Evolutionary conservation across 2,888 invertebrate genomes (phyloP), one percentile per base, ranked within the genome.

Genomic region (Hyposoter dolosus): DNA sequence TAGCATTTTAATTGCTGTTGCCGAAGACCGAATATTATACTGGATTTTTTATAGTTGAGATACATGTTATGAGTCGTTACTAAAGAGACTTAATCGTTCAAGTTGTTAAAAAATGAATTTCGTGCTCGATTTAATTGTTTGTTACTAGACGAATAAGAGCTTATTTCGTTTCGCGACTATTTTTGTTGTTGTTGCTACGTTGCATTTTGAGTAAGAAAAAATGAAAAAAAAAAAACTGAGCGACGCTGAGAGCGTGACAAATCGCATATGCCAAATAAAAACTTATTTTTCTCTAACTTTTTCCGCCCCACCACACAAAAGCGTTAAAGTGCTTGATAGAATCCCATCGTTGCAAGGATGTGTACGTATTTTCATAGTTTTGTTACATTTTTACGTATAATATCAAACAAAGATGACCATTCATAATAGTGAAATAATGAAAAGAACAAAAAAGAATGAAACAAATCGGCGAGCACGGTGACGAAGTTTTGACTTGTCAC

Each of bases 331-430:
- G 32, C 60, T 75, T 47, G 19, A 63, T 56, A 45, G 82, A 60
- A 66, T 76, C 69, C n/a, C 53, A 68, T 23, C 43, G n/a, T 80
- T 50, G 50, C 23, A 66, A 53, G 80, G 60, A 82, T 82, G 60
- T 56, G 71, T 65, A 84, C 71, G 83, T 85, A 88, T 81, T 82
- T 84, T 82, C 77, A 78, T 77, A 86, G 72, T 83, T 88, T 88
- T 87, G 56, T 87, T 82, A 88, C 82, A 84, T 88, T 87, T 87
- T 32, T 88, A 88, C 84, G 71, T 72, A 80, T 85, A 82, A 76
- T 75, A 85, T 78, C 79, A 84, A 79, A 72, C 77, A 82, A 43
- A 40, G 47, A 74, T 60, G 56, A 53, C 50, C 7, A 23, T 45
- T 68, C 15, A 43, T 69, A 53, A 32, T 47, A 71, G 32, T 71